Base-by-base conservation (phyloP, 2,888 invertebrate genomes). In the Atherix ibis region DNA sequence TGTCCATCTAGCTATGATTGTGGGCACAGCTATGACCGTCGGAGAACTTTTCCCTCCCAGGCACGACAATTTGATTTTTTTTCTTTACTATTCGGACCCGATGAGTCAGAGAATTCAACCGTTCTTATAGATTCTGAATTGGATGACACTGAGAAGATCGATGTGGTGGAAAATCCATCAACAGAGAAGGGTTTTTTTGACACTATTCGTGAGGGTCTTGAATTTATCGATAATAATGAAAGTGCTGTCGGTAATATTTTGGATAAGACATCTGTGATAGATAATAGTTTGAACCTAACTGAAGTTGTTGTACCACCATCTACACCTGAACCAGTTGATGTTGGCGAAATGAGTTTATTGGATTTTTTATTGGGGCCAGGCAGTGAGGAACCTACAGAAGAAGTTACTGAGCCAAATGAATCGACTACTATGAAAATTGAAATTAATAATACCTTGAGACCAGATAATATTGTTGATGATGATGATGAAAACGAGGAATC, bases 1-100 rank as follows among this genome's bases (percentile, higher is more conserved):
- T 87, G 87, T 51, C 82, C 87, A 9, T 76, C 80, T 32, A 80
- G 80, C 51, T 87, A 85, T 56, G 75, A 77, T 48, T 87, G 85
- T 52, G 73, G 78, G 68, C 65, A 70, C 37, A 52, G 52, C 32
- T 51, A 56, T 28, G 34, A 38, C 27, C 49, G 52, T 27, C 38
- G 52, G 0, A 46, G 55, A 4, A 48, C 55, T 4, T 50, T 53
- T 36, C 48, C 48, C 32, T 55, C 56, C 1, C 35, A 30, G 10
- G 35, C 38, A 18, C 42, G 56, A 1, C 59, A 58, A 37, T 58
- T 59, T 29, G 56, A 57, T 44, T 46, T 59, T 1, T 58, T 55
- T 28, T 58, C 56, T 13, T 37, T 56, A 12, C 36, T 59, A 1
- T 59, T 59, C 30, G 59, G 58, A 32, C 49, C 52, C 16, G n/a